Conservation (phyloP, 2,113 vertebrate genomes). For the Jacana jacana region DNA sequence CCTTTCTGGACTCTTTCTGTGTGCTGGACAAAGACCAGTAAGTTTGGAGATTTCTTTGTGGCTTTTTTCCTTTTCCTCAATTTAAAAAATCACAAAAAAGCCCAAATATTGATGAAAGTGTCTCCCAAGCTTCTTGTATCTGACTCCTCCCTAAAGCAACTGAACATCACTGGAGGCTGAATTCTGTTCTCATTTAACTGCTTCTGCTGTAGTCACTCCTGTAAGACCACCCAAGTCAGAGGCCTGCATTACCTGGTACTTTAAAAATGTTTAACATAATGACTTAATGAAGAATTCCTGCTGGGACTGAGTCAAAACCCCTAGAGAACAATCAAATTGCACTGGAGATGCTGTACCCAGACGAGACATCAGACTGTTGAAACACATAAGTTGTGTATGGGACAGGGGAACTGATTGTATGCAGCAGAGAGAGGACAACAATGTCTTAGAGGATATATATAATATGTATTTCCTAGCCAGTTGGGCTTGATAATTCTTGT, state of each 20-base stretch:
- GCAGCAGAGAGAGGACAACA: not conserved
- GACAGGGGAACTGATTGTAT: not conserved
- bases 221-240: not conserved
- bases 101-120: not conserved
- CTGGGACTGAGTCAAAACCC: not conserved
- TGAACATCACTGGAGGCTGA: not conserved
- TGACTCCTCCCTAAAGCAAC: not conserved
- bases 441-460: not conserved
- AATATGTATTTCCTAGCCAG: not conserved
- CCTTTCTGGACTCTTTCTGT: conserved; percentile 96
- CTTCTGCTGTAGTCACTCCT: not conserved
- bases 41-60: conserved; percentile 62
- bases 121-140: not conserved
- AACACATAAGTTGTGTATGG: not conserved
- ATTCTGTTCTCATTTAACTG: not conserved
- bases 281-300: not conserved
- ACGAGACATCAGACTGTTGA: not conserved
- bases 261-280: not conserved
- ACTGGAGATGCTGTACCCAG: not conserved
- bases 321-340: not conserved
- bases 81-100: not conserved
- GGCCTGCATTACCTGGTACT: not conserved
- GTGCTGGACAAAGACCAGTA: conserved; percentile 98
- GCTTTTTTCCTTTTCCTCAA: not conserved
- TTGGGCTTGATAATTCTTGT: not conserved